Percentiles rank a stretch among this genome's conserved stretches.
phyloP scores from a whole-genome alignment of 1,140 invertebrate genomes.

The Arctopsyche grandis region DNA sequence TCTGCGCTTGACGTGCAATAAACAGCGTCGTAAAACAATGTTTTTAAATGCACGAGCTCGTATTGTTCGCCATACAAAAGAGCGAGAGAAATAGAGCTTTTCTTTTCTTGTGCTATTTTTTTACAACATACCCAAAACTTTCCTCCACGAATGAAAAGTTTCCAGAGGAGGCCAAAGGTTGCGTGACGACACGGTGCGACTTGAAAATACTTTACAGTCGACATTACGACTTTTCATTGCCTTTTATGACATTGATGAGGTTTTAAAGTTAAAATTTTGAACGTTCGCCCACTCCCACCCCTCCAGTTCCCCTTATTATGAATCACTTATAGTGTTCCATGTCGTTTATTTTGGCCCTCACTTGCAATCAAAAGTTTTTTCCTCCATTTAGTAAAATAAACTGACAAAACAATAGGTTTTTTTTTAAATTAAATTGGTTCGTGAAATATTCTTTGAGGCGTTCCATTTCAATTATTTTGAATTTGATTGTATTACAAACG shows the following conservation, averaged over 20 bases:
- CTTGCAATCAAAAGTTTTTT: neutral
- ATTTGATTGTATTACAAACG: too few relatives aligned
- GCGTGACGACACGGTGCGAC: slow-evolving; percentile 1
- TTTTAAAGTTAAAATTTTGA: slow-evolving; percentile 37
- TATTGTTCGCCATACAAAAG: neutral
- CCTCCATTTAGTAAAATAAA: too few relatives aligned
- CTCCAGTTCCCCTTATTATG: neutral
- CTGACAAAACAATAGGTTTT: too few relatives aligned
- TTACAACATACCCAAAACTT: neutral
- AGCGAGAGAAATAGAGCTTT: neutral
- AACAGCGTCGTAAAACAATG: neutral
- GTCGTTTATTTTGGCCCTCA: neutral
- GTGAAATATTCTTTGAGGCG: too few relatives aligned
- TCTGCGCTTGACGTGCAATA: neutral
- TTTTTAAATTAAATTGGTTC: too few relatives aligned
- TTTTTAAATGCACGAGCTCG: neutral
- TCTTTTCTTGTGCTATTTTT: neutral
- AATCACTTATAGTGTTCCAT: slow-evolving; percentile 6
- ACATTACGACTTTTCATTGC: slow-evolving; percentile 36
- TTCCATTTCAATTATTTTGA: too few relatives aligned
- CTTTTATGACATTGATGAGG: slow-evolving; percentile 41
- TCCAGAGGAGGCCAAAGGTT: neutral
- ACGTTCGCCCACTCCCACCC: neutral
- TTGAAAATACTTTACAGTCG: slow-evolving; percentile 8
- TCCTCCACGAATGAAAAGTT: neutral